phyloP scores from a whole-genome alignment of 2,888 invertebrate species.

The Apodemia duryi region DNA sequence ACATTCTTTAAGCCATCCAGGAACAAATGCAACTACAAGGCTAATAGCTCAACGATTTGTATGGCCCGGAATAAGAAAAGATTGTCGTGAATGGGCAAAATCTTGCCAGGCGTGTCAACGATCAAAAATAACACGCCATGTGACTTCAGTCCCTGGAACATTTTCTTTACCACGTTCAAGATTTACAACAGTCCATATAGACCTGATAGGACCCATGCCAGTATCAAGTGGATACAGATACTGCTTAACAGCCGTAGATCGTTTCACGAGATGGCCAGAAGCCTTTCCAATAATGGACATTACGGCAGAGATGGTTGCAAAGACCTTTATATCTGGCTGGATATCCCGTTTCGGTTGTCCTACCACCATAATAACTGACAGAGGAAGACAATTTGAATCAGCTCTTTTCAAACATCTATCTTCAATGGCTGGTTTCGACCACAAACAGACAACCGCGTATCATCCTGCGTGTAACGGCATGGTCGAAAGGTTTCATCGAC shows the following conservation, averaged over 20 bases:
- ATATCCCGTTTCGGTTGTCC: conserved; percentile 29
- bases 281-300: not conserved
- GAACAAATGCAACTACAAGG: conserved; percentile 24
- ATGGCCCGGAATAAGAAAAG: conserved; percentile 19
- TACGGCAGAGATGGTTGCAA: conserved; percentile 10
- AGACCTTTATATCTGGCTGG: conserved; percentile 37
- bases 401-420: conserved; percentile 21
- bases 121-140: conserved; percentile 38
- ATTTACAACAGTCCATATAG: conserved; percentile 40
- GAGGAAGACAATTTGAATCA: conserved; percentile 34
- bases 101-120: conserved; percentile 39
- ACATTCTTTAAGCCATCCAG: conserved; percentile 25
- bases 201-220: conserved; percentile 37
- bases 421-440: not conserved
- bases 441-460: not conserved
- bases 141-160: conserved; percentile 27
- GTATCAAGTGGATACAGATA: conserved; percentile 25
- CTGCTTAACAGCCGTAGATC: not conserved
- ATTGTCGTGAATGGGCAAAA: conserved; percentile 33
- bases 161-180: conserved; percentile 31
- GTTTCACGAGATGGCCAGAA: not conserved
- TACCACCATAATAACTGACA: conserved; percentile 18
- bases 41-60: conserved; percentile 25
- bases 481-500: not conserved
- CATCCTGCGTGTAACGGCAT: not conserved